Evolutionary conservation across 1,140 invertebrate species (phyloP).

Genomic region (Drosophila saltans): DNA sequence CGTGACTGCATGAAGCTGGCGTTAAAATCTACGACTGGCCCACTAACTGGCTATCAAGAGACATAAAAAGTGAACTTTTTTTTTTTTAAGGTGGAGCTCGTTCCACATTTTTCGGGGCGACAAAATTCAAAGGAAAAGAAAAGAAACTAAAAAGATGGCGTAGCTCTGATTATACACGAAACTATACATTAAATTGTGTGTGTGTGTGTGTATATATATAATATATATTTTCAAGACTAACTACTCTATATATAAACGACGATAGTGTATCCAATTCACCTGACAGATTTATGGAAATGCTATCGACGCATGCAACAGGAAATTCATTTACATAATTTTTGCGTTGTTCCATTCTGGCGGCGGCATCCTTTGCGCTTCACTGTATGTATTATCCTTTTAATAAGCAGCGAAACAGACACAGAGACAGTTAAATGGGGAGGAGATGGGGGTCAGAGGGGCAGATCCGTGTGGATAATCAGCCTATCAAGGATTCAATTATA

Average conservation of each 20-base stretch:
- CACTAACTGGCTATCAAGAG: conserved; percentile 47
- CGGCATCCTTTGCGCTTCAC: conserved; percentile 67
- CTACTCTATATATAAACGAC: conserved; percentile 13
- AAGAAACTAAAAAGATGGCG: conserved; percentile 31
- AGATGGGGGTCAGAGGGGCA: conserved; percentile 20
- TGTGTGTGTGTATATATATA: not conserved
- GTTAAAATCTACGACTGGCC: conserved; percentile 66
- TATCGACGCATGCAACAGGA: conserved; percentile 64
- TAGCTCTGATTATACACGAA: conserved; percentile 26
- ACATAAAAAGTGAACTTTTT: conserved; percentile 58
- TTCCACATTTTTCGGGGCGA: conserved; percentile 39
- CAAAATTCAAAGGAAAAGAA: conserved; percentile 10
- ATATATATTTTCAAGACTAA: conserved; percentile 36
- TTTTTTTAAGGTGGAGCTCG: conserved; percentile 64
- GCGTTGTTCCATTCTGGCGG: conserved; percentile 57
- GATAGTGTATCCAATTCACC: conserved; percentile 45
- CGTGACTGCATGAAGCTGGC: conserved; percentile 79
- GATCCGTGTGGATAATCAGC: conserved; percentile 80
- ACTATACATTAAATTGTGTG: no score
- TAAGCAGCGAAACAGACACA: conserved; percentile 43
- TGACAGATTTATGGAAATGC: conserved; percentile 66
- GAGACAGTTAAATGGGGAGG: conserved; percentile 14
- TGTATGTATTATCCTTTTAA: conserved; percentile 79
- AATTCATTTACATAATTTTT: conserved; percentile 82
- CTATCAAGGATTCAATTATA: conserved; percentile 62